Evolutionary conservation across 1,140 invertebrate species (phyloP).

Genomic region (Eriocheir sinensis): DNA sequence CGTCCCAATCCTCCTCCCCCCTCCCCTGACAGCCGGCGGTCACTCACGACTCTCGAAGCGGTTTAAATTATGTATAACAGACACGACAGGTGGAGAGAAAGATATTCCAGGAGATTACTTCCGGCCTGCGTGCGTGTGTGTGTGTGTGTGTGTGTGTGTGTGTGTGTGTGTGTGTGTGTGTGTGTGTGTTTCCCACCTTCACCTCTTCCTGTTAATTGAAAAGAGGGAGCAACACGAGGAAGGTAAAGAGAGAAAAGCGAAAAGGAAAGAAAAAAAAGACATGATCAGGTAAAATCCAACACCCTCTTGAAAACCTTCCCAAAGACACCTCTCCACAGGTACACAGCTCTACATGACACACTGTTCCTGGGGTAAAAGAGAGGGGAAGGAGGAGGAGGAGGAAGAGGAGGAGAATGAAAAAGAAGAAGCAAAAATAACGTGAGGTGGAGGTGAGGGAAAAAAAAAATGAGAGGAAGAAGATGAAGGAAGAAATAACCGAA

Average conservation of each 20-base stretch:
- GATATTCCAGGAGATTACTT: not conserved
- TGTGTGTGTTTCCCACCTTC: not conserved
- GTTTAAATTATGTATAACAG: conserved; percentile 1
- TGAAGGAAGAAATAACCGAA: too few species aligned
- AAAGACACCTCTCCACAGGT: too few species aligned
- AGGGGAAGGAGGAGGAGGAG: not conserved
- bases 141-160: conserved; percentile 14
- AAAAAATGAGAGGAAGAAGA: conserved; percentile 25
- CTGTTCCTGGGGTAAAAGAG: not conserved
- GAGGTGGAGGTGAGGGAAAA: not conserved
- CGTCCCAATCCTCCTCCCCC: not conserved
- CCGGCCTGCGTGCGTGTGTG: not conserved
- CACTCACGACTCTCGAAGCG: not conserved
- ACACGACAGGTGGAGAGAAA: not conserved
- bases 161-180: conserved; percentile 9
- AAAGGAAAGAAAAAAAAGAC: not conserved
- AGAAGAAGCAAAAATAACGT: not conserved
- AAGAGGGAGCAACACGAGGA: not conserved
- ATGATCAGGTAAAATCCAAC: too few species aligned
- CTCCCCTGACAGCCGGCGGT: not conserved
- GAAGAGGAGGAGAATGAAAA: not conserved
- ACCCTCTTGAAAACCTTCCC: too few species aligned
- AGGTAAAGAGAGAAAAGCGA: not conserved
- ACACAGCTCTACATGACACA: not conserved
- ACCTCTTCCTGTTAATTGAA: not conserved